Conservation (phyloP, 2,113 vertebrate genomes). For the Cololabis saira region DNA sequence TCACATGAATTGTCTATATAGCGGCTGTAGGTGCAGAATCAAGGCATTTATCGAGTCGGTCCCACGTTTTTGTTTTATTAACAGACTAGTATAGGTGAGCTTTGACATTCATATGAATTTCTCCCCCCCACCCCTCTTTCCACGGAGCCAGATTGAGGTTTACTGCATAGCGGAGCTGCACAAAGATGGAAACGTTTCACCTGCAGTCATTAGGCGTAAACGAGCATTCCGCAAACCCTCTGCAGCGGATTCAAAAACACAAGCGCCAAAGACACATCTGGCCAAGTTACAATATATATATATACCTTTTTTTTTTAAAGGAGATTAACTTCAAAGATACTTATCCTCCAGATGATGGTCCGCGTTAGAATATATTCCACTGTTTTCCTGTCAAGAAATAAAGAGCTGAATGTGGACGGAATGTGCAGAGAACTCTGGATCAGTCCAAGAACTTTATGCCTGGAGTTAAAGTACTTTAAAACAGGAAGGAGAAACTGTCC, state of each 20-base stretch:
- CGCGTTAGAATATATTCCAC: background rate
- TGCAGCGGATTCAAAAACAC: too few relatives aligned
- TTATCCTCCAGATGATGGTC: slow-evolving; percentile 7
- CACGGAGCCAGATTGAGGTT: background rate
- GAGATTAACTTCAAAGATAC: slow-evolving; percentile 4
- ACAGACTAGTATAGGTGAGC: too few relatives aligned
- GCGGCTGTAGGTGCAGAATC: background rate
- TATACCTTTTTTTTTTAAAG: too few relatives aligned
- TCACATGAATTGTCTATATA: slow-evolving; percentile 27
- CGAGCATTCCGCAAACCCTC: too few relatives aligned
- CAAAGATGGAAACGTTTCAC: slow-evolving; percentile 7
- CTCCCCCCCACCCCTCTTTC: background rate
- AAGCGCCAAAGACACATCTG: too few relatives aligned
- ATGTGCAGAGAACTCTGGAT: too few relatives aligned
- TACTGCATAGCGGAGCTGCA: background rate
- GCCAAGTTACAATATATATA: too few relatives aligned
- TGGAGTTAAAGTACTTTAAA: slow-evolving; percentile 51
- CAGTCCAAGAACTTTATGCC: slow-evolving; percentile 7
- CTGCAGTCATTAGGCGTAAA: slow-evolving; percentile 2
- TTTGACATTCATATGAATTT: background rate
- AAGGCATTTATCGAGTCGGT: slow-evolving; percentile 13
- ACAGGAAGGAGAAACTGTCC: slow-evolving; percentile 65
- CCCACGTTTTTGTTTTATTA: too few relatives aligned
- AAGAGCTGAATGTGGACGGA: too few relatives aligned
- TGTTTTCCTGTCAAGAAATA: too few relatives aligned